Base-by-base conservation (phyloP, 2,113 vertebrate species). In the Hemicordylus capensis region DNA sequence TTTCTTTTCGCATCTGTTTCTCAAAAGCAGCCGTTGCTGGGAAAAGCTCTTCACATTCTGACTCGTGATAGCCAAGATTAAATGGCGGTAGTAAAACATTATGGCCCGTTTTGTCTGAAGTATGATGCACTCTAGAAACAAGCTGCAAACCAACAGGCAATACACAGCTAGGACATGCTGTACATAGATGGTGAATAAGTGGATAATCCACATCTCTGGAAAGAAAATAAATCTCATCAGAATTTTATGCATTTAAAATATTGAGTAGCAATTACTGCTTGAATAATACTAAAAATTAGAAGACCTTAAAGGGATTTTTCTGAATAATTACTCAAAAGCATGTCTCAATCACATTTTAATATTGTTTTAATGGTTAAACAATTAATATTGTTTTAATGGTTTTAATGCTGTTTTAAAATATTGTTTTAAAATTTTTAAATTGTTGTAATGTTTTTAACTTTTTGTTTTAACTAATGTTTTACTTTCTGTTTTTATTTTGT, bases 51-150 rank as follows among this genome's bases (percentile, higher is more conserved):
- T 14, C 12, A 14, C 12, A 17, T 6, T 87, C 58, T 76, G 87
- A 37, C 72, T 92, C 92, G 76, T 95, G 81, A 34, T 81, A 86
- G 64, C 70, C 11, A 7, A 3, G n/a, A 20, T 87, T 66, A 64
- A 91, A 17, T 87, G 82, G 59, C 76, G 82, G 88, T 75, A 92
- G 85, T 3, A 92, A 44, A 2, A 67, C 26, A 26, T 70, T 46
- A 59, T 94, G 94, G 69, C 90, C 88, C 88, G 54, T 91, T 93
- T 86, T 94, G 80, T 86, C 28, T 1, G 83, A n/a, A 51, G 95
- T 94, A 84, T 96, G 95, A 82, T 80, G 93, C 39, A 96, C 73
- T 76, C 94, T 93, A 74, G 96, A 96, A 88, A 94, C 94, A 80
- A 95, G 64, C 14, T 85, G 90, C 82, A 97, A 91, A 85, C 93